Evolutionary conservation across 2,113 vertebrate genomes (phyloP).

Genomic region (Caloenas nicobarica): DNA sequence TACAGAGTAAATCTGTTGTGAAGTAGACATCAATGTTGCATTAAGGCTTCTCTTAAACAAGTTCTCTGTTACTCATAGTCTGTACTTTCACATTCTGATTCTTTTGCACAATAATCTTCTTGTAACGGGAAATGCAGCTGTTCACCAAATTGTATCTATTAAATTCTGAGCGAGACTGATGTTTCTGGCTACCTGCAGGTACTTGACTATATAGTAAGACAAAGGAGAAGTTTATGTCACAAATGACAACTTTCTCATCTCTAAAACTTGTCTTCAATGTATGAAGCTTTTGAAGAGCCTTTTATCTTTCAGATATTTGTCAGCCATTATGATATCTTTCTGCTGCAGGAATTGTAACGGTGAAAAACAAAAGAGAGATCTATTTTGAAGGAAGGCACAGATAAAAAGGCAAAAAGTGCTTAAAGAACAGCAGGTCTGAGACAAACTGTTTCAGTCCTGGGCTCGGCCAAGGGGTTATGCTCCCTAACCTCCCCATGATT

Average conservation of each 20-base stretch:
- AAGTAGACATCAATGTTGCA: not conserved
- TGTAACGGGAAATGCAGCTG: not conserved
- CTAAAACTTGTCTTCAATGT: not conserved
- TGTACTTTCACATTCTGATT: not conserved
- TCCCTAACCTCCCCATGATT: not conserved
- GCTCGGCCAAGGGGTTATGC: not conserved
- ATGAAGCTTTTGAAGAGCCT: not conserved
- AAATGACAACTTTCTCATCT: constrained; percentile 2
- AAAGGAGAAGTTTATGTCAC: not conserved
- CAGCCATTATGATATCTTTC: not conserved
- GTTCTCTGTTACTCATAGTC: not conserved
- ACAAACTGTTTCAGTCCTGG: not conserved
- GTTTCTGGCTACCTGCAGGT: not conserved
- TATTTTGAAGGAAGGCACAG: not conserved
- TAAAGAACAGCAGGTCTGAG: not conserved
- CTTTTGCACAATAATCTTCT: not conserved
- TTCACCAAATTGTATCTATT: not conserved
- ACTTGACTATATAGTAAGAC: not conserved
- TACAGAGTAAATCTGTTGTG: not conserved
- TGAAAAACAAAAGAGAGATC: not conserved
- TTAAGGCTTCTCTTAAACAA: not conserved
- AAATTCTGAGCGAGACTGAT: not conserved
- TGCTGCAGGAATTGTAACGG: not conserved
- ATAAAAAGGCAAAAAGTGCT: not conserved
- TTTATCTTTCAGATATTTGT: constrained; percentile 33